Base-by-base conservation (phyloP, 2,113 vertebrate species). In the Otis tarda region DNA sequence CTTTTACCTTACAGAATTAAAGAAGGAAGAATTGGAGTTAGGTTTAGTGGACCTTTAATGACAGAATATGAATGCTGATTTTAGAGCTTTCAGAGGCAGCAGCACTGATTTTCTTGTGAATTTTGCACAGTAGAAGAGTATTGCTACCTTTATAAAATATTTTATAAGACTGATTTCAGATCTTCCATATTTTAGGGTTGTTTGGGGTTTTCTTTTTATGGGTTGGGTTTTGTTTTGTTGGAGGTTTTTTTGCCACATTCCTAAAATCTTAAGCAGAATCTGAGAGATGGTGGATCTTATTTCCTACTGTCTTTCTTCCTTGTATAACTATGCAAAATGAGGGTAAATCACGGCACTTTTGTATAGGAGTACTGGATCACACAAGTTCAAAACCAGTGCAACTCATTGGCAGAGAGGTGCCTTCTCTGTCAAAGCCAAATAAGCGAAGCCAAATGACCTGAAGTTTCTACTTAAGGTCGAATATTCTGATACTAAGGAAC, bases 271-370 rank as follows among this genome's bases (percentile, higher is more conserved):
- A 56, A 86, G 39, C 61, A 59, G 78, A 85, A 77, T 70, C 56
- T 41, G 64, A 87, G 56, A 85, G 75, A 89, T 64, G 57, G 39
- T 83, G 41, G n/a, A 55, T 87, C 47, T 56, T 85, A 43, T 9
- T 79, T 95, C 90, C 70, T 75, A 52, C 76, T 67, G 47, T 87
- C 71, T 91, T 50, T 93, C 77, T 64, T 89, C 41, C 55, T 92
- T 89, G 76, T 92, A 11, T 94, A 95, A 87, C 95, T 97, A 97
- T 94, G 87, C 95, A 96, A 96, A 93, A 69, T 78, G 63, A 83
- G 84, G 24, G 49, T 89, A 79, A 89, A 61, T 33, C 33, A 28
- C 2, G 2, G 60, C 74, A 81, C 61, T 89, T 93, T 35, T 53
- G 21, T 87, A 24, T 53, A 61, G 45, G 30, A 53, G 16, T 87